Evolutionary conservation across 2,113 vertebrate species (phyloP).

Genomic region (Anolis sagrei): DNA sequence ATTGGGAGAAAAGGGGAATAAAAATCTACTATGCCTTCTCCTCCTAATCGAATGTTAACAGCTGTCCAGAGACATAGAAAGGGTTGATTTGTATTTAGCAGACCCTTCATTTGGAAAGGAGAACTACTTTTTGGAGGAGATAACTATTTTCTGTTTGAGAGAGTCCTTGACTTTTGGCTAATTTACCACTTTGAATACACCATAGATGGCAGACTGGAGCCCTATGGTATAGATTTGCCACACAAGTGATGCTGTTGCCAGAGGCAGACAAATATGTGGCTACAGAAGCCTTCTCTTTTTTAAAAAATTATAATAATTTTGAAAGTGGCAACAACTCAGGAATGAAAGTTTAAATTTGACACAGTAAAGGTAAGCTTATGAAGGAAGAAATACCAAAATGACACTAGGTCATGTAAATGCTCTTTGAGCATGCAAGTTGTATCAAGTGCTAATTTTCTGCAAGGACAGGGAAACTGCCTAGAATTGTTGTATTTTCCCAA

Average conservation of each 20-base stretch:
- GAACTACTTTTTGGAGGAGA: too few relatives aligned
- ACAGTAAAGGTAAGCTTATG: background rate
- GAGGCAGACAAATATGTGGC: background rate
- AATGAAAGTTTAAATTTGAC: background rate
- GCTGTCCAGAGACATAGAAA: too few relatives aligned
- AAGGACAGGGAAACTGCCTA: slow-evolving; percentile 14
- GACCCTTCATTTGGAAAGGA: too few relatives aligned
- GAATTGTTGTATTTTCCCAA: background rate
- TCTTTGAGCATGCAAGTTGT: background rate
- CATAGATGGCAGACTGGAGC: background rate
- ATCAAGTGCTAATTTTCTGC: slow-evolving; percentile 1
- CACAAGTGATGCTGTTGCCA: background rate
- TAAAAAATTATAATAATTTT: background rate
- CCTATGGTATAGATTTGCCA: background rate
- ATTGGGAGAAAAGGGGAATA: too few relatives aligned
- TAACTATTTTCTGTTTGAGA: too few relatives aligned
- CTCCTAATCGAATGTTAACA: too few relatives aligned
- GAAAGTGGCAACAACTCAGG: background rate
- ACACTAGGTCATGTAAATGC: background rate
- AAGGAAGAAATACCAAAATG: background rate
- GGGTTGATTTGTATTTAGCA: too few relatives aligned
- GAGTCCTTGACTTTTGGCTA: background rate
- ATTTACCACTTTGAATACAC: background rate
- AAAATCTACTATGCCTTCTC: too few relatives aligned
- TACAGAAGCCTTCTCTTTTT: background rate